phyloP scores from a whole-genome alignment of 2,888 invertebrate genomes.

The Suillia variegata region DNA sequence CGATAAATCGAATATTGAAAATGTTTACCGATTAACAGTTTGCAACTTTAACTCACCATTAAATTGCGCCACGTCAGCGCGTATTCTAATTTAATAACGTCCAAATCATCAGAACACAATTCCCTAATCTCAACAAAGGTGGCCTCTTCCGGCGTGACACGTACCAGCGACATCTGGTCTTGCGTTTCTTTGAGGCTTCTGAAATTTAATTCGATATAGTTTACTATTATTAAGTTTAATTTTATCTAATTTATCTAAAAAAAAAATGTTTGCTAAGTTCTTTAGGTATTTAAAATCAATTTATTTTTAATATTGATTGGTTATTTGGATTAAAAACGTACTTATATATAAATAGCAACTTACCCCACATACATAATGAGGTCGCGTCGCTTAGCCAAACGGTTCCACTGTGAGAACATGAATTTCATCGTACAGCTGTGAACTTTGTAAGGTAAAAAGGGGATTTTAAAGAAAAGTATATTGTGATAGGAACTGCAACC shows the following conservation, averaged over 20 bases:
- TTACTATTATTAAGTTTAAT: too few relatives aligned
- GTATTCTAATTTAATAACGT: constrained; percentile 43
- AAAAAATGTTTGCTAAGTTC: too few relatives aligned
- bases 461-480: too few relatives aligned
- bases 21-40: neutral
- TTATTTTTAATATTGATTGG: too few relatives aligned
- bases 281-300: too few relatives aligned
- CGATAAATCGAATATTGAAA: neutral
- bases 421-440: constrained; percentile 49
- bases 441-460: too few relatives aligned
- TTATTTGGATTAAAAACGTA: too few relatives aligned
- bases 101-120: constrained; percentile 43
- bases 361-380: constrained; percentile 45
- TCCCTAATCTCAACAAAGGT: constrained; percentile 52
- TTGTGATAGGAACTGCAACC: too few relatives aligned
- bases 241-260: too few relatives aligned
- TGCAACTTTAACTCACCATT: constrained; percentile 37
- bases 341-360: too few relatives aligned
- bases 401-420: constrained; percentile 50
- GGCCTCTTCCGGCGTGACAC: constrained; percentile 47
- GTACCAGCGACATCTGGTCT: constrained; percentile 38
- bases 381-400: constrained; percentile 48
- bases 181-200: constrained; percentile 35
- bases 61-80: constrained; percentile 51
- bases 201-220: too few relatives aligned